These are phyloP conservation scores for Cremastobaeus sp. DNA, from an alignment of 2,888 invertebrate species.

Conservation along the genomic window DNA sequence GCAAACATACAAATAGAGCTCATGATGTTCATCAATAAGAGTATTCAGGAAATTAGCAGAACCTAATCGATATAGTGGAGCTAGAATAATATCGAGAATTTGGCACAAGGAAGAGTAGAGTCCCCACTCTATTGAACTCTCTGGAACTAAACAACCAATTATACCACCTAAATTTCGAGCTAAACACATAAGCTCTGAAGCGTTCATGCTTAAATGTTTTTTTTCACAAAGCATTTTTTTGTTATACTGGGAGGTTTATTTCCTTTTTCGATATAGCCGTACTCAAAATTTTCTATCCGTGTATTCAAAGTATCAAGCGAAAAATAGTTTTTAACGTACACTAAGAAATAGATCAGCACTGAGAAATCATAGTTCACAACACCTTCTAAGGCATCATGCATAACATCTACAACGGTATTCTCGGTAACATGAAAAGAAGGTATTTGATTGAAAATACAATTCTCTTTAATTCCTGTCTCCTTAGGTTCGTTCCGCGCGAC, in stretches of 20 bases:
- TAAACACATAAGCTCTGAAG: constrained; percentile 41
- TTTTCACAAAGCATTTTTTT: constrained; percentile 10
- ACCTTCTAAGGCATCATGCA: constrained; percentile 44
- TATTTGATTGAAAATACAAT: constrained; percentile 31
- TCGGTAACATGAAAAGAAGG: constrained; percentile 22
- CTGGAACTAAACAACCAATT: constrained; percentile 30
- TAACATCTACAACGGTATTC: constrained; percentile 27
- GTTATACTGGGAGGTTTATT: constrained; percentile 17
- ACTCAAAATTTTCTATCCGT: constrained; percentile 5
- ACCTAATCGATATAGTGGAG: constrained; percentile 14
- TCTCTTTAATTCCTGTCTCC: constrained; percentile 24
- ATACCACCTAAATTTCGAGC: constrained; percentile 39
- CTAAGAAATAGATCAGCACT: constrained; percentile 23
- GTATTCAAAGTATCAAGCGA: constrained; percentile 2
- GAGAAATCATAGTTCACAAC: constrained; percentile 27
- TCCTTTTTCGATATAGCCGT: constrained; percentile 2
- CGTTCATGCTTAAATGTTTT: constrained; percentile 16
- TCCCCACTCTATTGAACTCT: constrained; percentile 19
- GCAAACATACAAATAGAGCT: constrained; percentile 31
- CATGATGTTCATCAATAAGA: constrained; percentile 31
- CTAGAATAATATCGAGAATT: constrained; percentile 25
- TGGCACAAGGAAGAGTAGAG: constrained; percentile 23
- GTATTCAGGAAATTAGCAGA: constrained; percentile 26
- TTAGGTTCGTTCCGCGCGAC: constrained; percentile 3
- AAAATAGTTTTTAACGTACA: constrained; percentile 12